These are phyloP conservation scores for Zygothrica quintamaculata DNA, from an alignment of 2,888 invertebrate species.

Conservation along the genomic window DNA sequence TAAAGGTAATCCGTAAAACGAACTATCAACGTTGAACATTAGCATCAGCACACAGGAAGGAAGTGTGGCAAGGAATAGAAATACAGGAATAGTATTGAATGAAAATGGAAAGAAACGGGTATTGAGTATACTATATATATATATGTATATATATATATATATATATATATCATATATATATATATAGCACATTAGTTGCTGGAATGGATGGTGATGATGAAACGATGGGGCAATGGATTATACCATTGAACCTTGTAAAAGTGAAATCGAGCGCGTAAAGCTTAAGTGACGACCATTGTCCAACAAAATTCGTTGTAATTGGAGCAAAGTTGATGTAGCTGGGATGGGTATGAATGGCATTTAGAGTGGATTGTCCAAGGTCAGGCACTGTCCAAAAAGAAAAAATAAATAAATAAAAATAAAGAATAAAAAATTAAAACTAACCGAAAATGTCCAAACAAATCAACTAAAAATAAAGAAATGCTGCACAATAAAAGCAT, in stretches of 20 bases:
- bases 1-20: constrained; percentile 34
- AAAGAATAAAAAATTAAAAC: no score
- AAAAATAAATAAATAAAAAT: no score
- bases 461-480: constrained; percentile 61
- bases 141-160: no score
- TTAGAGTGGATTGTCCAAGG: constrained; percentile 54
- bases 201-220: constrained; percentile 3
- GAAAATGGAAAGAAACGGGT: no score
- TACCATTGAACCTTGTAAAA: constrained; percentile 56
- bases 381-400: constrained; percentile 37
- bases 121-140: neutral
- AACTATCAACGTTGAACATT: constrained; percentile 7
- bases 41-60: constrained; percentile 10
- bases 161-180: no score
- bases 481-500: constrained; percentile 64
- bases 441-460: constrained; percentile 59
- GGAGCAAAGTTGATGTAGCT: constrained; percentile 28
- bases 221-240: constrained; percentile 55
- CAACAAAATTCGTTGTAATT: constrained; percentile 60
- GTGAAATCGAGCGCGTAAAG: constrained; percentile 73
- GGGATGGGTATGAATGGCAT: neutral
- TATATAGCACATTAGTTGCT: no score
- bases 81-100: constrained; percentile 2
- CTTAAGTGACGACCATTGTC: constrained; percentile 67
- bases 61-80: constrained; percentile 29